phyloP scores from a whole-genome alignment of 1,140 invertebrate genomes.

The Ectropis grisescens region DNA sequence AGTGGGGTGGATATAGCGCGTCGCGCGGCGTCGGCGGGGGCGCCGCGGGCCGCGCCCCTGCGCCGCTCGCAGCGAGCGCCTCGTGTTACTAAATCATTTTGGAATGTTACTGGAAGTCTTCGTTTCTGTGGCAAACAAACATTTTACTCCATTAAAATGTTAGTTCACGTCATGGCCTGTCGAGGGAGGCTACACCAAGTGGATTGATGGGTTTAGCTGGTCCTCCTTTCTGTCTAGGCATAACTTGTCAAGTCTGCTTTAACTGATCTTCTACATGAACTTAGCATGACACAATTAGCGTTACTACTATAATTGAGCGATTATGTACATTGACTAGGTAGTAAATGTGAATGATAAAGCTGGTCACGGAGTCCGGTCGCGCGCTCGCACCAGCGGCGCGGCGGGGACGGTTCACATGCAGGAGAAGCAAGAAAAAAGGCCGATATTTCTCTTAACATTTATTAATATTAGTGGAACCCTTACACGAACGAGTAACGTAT shows the following conservation, averaged over 20 bases:
- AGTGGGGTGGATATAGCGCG: constrained; percentile 2
- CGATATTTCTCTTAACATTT: constrained; percentile 51
- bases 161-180: constrained; percentile 12
- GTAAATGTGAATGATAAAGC: too few species aligned
- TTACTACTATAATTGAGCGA: too few species aligned
- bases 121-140: constrained; percentile 59
- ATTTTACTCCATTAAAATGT: constrained; percentile 30
- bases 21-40: constrained; percentile 8
- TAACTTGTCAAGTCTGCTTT: too few species aligned
- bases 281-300: too few species aligned
- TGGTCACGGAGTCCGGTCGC: too few species aligned
- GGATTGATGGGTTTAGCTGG: too few species aligned
- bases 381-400: too few species aligned
- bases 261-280: too few species aligned
- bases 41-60: constrained; percentile 16
- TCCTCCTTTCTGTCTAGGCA: not conserved
- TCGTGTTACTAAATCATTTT: constrained; percentile 43
- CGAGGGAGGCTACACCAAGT: too few species aligned
- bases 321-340: too few species aligned
- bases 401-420: constrained; percentile 34
- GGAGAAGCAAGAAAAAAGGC: constrained; percentile 56
- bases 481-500: constrained; percentile 41
- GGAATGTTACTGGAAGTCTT: constrained; percentile 58
- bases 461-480: constrained; percentile 50
- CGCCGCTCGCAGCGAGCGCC: constrained; percentile 16